Base-by-base conservation (phyloP, 2,888 invertebrate species). In the Phrixothrix hirtus region DNA sequence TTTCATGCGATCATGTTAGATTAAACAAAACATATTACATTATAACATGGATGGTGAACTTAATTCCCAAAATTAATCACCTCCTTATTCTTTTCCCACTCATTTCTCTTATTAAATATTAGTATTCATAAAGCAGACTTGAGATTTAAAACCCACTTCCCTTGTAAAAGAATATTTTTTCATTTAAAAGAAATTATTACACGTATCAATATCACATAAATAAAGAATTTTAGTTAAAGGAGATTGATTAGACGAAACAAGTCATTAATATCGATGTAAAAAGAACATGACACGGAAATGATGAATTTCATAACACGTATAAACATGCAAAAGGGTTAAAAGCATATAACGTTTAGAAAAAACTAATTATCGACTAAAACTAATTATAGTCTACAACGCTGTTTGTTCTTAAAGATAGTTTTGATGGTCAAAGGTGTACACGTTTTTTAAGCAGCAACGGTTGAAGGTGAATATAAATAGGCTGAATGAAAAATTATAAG, bases 41-140 rank as follows among this genome's bases (percentile, higher is more conserved):
- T 63, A 62, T 61, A 61, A 61, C 53, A 55, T 51, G 56, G 61
- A 59, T 51, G 55, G 59, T 57, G 51, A 55, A 58, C 60, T 57
- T 59, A 63, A 58, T 61, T 48, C 55, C 58, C 60, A 53, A 60
- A 61, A 63, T 63, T 63, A 63, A 63, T 63, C 63, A 63, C 56
- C 59, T 57, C 51, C 45, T 50, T 57, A 58, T 59, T 51, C 57
- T 57, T 47, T 58, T 50, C 55, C 61, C 61, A 55, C 61, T 62
- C 58, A 62, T 60, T 60, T 64, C 61, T 62, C 64, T 64, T 62
- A 64, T 64, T 64, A 64, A 60, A n/a, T n/a, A n/a, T n/a, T n/a
- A 55, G 59, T 60, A 61, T 60, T 59, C 58, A 57, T 51, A 50
- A 61, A 61, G 59, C 49, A 55, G 60, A 50, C 62, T 61, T 46